Base-by-base conservation (phyloP, 1,140 invertebrate species). In the Laodelphax striatellus region DNA sequence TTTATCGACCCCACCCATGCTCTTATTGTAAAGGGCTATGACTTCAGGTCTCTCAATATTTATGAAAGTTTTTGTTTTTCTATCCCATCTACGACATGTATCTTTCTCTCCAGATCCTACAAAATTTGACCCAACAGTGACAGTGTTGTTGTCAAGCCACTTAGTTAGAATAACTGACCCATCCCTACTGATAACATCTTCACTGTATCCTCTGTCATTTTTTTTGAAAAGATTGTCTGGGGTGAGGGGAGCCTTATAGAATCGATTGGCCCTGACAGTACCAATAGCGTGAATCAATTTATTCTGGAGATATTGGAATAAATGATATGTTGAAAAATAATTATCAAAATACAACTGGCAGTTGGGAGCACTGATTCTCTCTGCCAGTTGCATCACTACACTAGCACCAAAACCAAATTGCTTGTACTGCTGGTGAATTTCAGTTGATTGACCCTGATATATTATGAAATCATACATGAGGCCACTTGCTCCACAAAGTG, bases 1-100 rank as follows among this genome's bases (percentile, higher is more conserved):
- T 14, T 63, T 46, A 65, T 75, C 72, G 43, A 75, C 69, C 19
- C 73, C 72, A 13, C 71, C 71, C 72, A 75, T 75, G 57, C 62
- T 68, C 52, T 66, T 63, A 62, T 75, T 76, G 65, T 75, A 75
- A 34, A 65, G 42, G 55, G 67, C 67, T 3, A 75, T 61, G 34
- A 72, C 65, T 43, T 68, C 65, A 55, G 73, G 73, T 56, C 68
- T 56, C 57, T 62, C 22, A 17, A 74, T 62, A 38, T 65, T 44
- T 2, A 73, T 61, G 54, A 70, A 70, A 57, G 67, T 55, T 54
- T 69, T 70, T 10, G 63, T 43, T 61, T 63, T 65, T 65, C 69
- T 71, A 55, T 65, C 66, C 67, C 69, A 70, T 43, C 69, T 50
- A 53, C 60, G 62, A 58, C 66, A 69, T 14, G 11, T n/a, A 22